Percentiles rank a stretch among this genome's conserved stretches.
These are phyloP conservation scores for Ondatra zibethicus DNA, from an alignment of 2,113 vertebrate genomes.

Conservation along the genomic window DNA sequence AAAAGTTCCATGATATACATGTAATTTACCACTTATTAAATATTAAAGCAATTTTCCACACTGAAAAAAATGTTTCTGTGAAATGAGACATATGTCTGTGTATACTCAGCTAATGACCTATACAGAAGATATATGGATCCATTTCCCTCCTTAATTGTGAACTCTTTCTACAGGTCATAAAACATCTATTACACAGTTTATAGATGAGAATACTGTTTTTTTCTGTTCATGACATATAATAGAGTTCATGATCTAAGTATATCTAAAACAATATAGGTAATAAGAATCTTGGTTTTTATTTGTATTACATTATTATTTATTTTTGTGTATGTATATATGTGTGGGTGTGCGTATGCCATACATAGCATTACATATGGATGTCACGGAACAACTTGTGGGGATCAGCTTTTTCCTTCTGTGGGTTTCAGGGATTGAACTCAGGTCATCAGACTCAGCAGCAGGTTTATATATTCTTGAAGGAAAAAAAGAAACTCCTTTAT, in stretches of 20 bases:
- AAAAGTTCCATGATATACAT: not conserved
- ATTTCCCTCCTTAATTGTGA: slow-evolving; percentile 29
- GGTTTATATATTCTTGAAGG: not conserved
- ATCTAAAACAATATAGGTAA: not conserved
- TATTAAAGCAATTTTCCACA: not conserved
- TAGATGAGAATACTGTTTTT: not conserved
- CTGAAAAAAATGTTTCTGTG: not conserved
- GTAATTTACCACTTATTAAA: not conserved
- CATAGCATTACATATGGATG: not conserved
- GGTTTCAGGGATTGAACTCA: not conserved
- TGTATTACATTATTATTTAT: not conserved
- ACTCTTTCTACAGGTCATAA: slow-evolving; percentile 13
- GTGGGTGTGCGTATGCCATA: not conserved
- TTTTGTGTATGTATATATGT: not conserved
- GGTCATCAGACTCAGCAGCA: not conserved
- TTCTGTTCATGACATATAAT: not conserved
- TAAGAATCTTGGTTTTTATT: not conserved
- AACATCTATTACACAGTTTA: not conserved
- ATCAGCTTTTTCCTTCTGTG: too few relatives aligned
- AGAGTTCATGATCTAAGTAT: slow-evolving; percentile 9
- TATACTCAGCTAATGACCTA: not conserved
- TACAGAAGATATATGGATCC: not conserved
- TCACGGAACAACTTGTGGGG: not conserved
- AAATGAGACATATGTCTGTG: slow-evolving; percentile 3
- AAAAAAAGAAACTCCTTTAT: not conserved